Evolutionary conservation across 2,888 invertebrate genomes (phyloP).

Genomic region (Mesopsocus fuscifrons): DNA sequence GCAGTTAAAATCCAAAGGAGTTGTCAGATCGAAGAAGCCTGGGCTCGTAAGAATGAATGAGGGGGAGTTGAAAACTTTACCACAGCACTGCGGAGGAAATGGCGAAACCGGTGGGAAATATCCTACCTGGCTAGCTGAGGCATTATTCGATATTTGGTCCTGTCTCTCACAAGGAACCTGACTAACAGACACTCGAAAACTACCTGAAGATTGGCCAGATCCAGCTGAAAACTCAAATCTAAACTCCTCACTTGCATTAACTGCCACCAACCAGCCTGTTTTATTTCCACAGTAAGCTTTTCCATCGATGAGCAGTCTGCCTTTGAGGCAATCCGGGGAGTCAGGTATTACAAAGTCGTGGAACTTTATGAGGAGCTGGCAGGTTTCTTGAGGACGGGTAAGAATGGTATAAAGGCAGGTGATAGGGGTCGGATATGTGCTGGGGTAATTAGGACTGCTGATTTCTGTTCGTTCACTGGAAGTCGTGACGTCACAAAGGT

Average conservation of each 20-base stretch:
- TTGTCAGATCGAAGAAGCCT: not conserved
- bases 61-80: not conserved
- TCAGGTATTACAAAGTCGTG: not conserved
- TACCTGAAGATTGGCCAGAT: not conserved
- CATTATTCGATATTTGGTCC: not conserved
- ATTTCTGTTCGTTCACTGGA: not conserved
- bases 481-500: not conserved
- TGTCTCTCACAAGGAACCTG: not conserved
- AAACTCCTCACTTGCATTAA: not conserved
- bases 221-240: not conserved
- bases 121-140: not conserved
- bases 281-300: not conserved
- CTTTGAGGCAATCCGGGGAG: constrained; percentile 5
- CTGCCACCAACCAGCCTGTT: not conserved
- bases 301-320: constrained; percentile 1
- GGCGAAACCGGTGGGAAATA: not conserved
- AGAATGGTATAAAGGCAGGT: constrained; percentile 3
- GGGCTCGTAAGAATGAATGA: constrained; percentile 4
- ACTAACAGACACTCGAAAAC: constrained; percentile 1
- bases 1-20: not conserved
- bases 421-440: not conserved
- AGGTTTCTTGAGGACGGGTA: not conserved
- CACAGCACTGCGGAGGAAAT: not conserved
- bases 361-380: not conserved
- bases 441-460: constrained; percentile 1